Evolutionary conservation across 2,113 vertebrate species (phyloP), one percentile per base, ranked within the genome.

Genomic region (Phalacrocorax aristotelis): DNA sequence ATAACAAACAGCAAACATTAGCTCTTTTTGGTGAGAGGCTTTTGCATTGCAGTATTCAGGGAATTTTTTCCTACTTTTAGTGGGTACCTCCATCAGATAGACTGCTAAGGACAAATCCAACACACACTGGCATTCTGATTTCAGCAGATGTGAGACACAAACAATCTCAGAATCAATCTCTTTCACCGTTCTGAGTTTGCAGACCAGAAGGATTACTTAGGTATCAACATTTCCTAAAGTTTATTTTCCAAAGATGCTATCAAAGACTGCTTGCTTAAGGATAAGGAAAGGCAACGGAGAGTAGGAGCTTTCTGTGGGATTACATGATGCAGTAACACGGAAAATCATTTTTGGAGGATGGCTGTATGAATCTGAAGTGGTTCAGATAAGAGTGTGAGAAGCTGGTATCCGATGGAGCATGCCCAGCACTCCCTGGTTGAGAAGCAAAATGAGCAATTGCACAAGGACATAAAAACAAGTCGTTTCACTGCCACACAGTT

Each of bases 361-460:
- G 11, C 12, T 61, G 42, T 44, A 89, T 1, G 6, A 27, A 81
- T 54, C 68, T 77, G 72, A 80, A 87, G 72, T 32, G 27, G 23
- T 40, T 64, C 57, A 79, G 91, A 42, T 88, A 71, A 64, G 58
- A 86, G 9, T 30, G 38, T 65, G 72, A 89, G 68, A 48, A 72
- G 6, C 62, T 7, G n/a, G 4, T 19, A 25, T 13, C 68, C 0
- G 1, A 17, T 2, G 7, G 64, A 55, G 46, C 2, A 0, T 49
- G 18, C 36, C 38, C 60, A 48, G 34, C 23, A 11, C 27, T 30
- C 68, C 30, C 58, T 36, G 46, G 30, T 4, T 36, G 46, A 75
- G 49, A 80, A 80, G 46, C 32, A 75, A 75, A 87, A 71, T 0
- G 14, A 68, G 26, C 38, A 38, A 27, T 15, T 0, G 0, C 66